Evolutionary conservation across 2,797 vertebrate genomes (phyloP).

Genomic region (Meriones psammophilus): DNA sequence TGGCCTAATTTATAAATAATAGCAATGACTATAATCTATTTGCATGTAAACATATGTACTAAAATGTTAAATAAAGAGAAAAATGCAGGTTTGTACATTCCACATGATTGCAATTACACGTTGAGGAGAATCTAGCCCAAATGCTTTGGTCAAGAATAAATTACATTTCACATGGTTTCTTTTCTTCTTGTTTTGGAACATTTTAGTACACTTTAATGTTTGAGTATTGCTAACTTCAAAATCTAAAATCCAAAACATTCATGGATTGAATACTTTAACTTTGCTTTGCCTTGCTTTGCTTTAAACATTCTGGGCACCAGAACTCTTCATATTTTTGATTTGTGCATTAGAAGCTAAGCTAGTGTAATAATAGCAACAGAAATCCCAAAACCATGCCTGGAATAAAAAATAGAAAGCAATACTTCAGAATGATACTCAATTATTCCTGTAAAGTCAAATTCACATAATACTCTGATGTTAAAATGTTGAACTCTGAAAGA

Average conservation of each 20-base stretch:
- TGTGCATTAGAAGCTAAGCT: background rate
- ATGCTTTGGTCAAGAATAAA: background rate
- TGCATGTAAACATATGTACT: background rate
- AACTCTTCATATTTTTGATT: background rate
- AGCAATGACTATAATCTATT: background rate
- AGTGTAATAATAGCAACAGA: background rate
- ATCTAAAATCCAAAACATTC: background rate
- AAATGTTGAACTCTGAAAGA: constrained; percentile 43
- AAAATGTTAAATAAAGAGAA: constrained; percentile 40
- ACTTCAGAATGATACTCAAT: background rate
- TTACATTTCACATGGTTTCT: background rate
- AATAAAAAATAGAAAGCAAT: constrained; percentile 26
- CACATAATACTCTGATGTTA: background rate
- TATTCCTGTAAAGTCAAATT: background rate
- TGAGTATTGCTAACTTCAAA: background rate
- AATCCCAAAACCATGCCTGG: background rate
- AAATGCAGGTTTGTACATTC: background rate
- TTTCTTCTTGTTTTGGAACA: background rate
- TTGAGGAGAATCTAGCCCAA: background rate
- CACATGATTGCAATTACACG: background rate
- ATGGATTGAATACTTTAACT: background rate
- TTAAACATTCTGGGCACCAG: background rate
- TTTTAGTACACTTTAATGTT: background rate
- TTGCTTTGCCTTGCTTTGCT: background rate
- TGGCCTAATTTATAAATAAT: background rate